Evolutionary conservation across 2,888 invertebrate species (phyloP).

Genomic region (Salticus scenicus): DNA sequence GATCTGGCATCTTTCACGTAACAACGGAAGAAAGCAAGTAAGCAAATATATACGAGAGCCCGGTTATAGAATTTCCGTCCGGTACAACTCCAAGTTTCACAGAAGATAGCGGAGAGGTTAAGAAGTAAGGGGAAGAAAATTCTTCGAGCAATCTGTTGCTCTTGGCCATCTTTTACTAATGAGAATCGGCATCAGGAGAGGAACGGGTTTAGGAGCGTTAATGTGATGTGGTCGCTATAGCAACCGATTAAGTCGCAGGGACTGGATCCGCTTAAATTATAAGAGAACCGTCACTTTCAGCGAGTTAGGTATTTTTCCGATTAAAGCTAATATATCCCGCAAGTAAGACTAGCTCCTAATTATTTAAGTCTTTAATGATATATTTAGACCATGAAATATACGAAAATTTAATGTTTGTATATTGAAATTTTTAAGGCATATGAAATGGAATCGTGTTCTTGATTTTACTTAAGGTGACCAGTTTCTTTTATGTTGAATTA

Average conservation of each 20-base stretch:
- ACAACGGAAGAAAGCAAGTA: not conserved
- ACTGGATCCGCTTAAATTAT: slow-evolving; percentile 35
- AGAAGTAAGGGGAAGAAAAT: not conserved
- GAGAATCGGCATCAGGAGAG: slow-evolving; percentile 30
- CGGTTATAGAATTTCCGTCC: slow-evolving; percentile 22
- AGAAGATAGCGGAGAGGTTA: slow-evolving; percentile 25
- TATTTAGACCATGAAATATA: not conserved
- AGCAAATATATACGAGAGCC: not conserved
- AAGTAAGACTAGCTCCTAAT: slow-evolving; percentile 17
- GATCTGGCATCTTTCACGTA: not conserved
- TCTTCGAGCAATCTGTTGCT: slow-evolving; percentile 41
- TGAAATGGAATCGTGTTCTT: no score
- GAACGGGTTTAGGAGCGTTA: slow-evolving; percentile 21
- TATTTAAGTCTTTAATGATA: slow-evolving; percentile 12
- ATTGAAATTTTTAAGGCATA: no score
- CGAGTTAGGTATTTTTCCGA: slow-evolving; percentile 35
- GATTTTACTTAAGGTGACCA: no score
- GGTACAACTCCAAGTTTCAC: slow-evolving; percentile 16
- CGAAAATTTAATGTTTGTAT: no score
- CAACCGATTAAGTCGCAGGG: slow-evolving; percentile 46
- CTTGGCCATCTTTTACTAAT: slow-evolving; percentile 24
- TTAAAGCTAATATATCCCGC: slow-evolving; percentile 32
- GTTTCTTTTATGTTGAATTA: no score
- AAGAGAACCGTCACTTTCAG: slow-evolving; percentile 28
- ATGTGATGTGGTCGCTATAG: slow-evolving; percentile 42